Evolutionary conservation across 2,797 vertebrate genomes (phyloP).

Genomic region (Xiphophorus birchmanni): DNA sequence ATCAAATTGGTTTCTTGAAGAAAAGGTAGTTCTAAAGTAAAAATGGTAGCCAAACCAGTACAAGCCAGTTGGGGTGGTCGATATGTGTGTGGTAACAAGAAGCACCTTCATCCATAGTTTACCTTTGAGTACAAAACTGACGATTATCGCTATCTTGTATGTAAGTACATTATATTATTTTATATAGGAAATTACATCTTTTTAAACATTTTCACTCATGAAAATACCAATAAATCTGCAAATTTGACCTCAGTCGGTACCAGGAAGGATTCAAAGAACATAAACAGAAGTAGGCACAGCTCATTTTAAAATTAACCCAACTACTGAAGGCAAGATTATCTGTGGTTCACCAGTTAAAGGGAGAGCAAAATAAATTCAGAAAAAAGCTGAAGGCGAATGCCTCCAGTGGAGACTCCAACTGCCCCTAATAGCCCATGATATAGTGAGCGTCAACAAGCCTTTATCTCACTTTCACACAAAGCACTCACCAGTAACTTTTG

Average conservation of each 20-base stretch:
- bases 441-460: constrained; percentile 36
- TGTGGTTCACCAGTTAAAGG: constrained; percentile 46
- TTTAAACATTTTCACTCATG: constrained; percentile 11
- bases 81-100: background rate
- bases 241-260: constrained; percentile 49
- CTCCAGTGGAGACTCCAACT: constrained; percentile 27
- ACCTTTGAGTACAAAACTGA: background rate
- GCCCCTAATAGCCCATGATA: constrained; percentile 35
- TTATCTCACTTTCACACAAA: constrained; percentile 32
- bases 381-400: constrained; percentile 40
- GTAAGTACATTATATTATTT: background rate
- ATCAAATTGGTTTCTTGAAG: background rate
- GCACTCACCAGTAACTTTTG: constrained; percentile 82
- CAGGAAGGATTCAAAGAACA: constrained; percentile 19
- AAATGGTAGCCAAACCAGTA: background rate
- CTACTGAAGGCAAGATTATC: constrained; percentile 45
- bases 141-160: background rate
- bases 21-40: background rate
- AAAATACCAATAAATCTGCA: constrained; percentile 21
- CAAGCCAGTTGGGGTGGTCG: background rate
- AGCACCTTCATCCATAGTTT: background rate
- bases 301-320: constrained; percentile 54
- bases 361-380: constrained; percentile 36
- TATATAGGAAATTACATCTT: background rate
- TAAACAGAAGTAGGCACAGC: constrained; percentile 11